Base-by-base conservation (phyloP, 2,797 vertebrate species). In the Eidolon dupreanum region DNA sequence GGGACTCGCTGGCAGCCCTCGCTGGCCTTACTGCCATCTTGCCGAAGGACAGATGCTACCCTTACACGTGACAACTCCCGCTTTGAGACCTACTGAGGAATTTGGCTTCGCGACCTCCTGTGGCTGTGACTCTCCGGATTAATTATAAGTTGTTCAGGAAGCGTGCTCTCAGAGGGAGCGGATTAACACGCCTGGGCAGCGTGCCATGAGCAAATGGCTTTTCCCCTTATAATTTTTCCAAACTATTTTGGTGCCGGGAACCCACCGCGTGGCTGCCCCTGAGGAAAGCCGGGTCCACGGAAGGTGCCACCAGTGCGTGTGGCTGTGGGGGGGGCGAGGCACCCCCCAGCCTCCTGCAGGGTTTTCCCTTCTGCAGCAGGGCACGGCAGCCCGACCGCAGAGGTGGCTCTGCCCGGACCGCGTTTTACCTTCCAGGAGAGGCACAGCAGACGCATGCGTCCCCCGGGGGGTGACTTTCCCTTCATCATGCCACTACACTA, bases 201-300 rank as follows among this genome's bases (percentile, higher is more conserved):
- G 19, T 87, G 96, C 96, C 95, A 95, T 1, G 11, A 96, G 83
- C 63, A 97, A 95, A 97, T 93, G 84, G 83, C 90, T 95, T 94
- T 96, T 90, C 74, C 82, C 53, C 17, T 86, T 94, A 3, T 93
- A 84, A 91, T 90, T 90, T 97, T 83, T 81, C 91, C 74, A 81
- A 94, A 71, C 20, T 8, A 16, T 75, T 90, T 70, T 66, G 31
- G 86, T 94, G 83, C 61, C 46, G 20, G 93, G 83, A 97, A 79
- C 78, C 43, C 17, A 75, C 41, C 0, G 1, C 66, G 22, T 15
- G 31, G 65, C 75, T 73, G 43, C 12, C 55, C 57, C 24, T 0
- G 20, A 73, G 73, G 79, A 81, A 75, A 38, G 43, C 19, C 46
- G 73, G 89, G 49, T 26, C 63, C n/a, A 22, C 7, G 3, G 20